These are phyloP conservation scores for Ochropleura plecta DNA, from an alignment of 2,888 invertebrate species.

Conservation along the genomic window DNA sequence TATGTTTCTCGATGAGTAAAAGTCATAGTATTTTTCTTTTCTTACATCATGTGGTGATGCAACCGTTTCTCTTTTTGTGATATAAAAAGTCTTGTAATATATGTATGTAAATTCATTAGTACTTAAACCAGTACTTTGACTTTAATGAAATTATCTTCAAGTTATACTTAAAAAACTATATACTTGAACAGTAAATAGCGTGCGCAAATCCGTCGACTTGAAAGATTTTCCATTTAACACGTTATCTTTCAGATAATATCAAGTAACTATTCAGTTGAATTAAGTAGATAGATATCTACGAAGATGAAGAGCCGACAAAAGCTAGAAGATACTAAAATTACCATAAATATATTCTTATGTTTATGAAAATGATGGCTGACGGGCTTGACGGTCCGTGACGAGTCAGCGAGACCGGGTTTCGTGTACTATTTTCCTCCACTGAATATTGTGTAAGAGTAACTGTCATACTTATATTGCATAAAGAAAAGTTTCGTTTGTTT, in stretches of 20 bases:
- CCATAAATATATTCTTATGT: conserved; percentile 69
- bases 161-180: background rate
- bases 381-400: conserved; percentile 50
- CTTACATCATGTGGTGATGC: conserved; percentile 8
- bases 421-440: conserved; percentile 51
- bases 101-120: background rate
- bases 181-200: background rate
- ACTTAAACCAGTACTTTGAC: conserved; percentile 7
- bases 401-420: conserved; percentile 55
- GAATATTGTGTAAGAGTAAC: conserved; percentile 44
- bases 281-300: conserved; percentile 47
- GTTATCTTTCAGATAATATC: conserved; percentile 28
- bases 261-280: conserved; percentile 46
- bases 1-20: conserved; percentile 34
- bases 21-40: conserved; percentile 18
- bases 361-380: conserved; percentile 68
- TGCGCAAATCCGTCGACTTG: conserved; percentile 1
- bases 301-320: conserved; percentile 62
- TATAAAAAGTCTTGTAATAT: background rate
- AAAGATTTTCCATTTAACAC: conserved; percentile 11
- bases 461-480: conserved; percentile 18
- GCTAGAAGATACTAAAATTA: conserved; percentile 67
- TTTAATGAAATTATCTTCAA: conserved; percentile 6
- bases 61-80: background rate
- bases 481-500: conserved; percentile 41